Conservation (phyloP, 2,888 invertebrate genomes). For the Priocnemis perturbator region DNA sequence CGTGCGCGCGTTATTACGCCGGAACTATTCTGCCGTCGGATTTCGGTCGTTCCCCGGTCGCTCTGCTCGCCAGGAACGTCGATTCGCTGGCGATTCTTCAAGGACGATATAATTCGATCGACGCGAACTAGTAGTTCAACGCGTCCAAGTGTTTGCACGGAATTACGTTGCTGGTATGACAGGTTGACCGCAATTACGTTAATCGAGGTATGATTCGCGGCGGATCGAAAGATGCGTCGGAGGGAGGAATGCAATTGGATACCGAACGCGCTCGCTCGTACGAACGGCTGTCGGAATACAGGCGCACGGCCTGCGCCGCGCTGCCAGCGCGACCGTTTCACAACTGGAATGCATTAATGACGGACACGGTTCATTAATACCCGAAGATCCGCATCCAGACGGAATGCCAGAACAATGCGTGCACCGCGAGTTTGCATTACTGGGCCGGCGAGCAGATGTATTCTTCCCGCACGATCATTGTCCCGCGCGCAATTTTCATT, state of each 20-base stretch:
- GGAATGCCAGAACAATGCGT: no score
- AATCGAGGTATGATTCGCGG: not conserved
- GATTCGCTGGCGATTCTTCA: not conserved
- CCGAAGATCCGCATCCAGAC: no score
- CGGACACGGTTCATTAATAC: no score
- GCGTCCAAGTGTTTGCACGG: not conserved
- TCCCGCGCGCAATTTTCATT: no score
- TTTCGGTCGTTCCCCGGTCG: not conserved
- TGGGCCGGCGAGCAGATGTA: no score
- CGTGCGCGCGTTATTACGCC: no score
- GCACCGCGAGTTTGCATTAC: no score
- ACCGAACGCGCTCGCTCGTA: no score
- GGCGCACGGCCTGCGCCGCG: not conserved
- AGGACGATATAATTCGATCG: not conserved
- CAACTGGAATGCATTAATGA: not conserved
- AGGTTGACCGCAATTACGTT: not conserved
- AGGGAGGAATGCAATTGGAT: not conserved
- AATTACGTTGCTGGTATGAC: not conserved
- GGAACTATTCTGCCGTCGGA: not conserved
- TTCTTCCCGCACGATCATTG: no score
- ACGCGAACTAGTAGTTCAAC: no score
- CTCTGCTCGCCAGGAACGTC: not conserved
- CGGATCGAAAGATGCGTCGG: not conserved
- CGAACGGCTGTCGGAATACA: no score
- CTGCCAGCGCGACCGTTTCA: not conserved